Evolutionary conservation across 2,888 invertebrate genomes (phyloP), one percentile per base, ranked within the genome.

Genomic region (Hirtodrosophila duncani): DNA sequence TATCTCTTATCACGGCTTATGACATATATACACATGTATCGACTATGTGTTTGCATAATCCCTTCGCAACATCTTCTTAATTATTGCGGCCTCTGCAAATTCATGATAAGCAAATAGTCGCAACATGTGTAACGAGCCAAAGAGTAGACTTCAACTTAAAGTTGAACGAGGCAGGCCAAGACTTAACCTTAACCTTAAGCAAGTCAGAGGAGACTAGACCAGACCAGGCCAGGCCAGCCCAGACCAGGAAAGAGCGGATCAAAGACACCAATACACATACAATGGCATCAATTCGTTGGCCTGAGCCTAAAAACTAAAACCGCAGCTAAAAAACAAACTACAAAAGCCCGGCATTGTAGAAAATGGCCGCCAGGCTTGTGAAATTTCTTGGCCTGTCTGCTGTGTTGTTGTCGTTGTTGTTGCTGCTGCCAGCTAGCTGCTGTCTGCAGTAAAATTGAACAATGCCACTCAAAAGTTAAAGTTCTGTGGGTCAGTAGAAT

Each of bases 401-500:
- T 51, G 2, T 23, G 36, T 21, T 42, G 51, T 37, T 56, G 55
- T 14, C 42, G 53, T 44, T 56, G 64, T 30, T 50, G 46, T 37
- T 27, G 55, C 37, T 39, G 45, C 39, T 20, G 33, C 26, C 24
- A 30, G 33, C 27, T 48, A 34, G 26, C 17, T 24, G 17, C 48
- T 65, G 62, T 67, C 63, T 69, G 74, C 69, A 61, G 78, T 61
- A 42, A 78, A 72, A 74, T 74, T 81, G 81, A 75, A 81, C 81
- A 75, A 81, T 75, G 81, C 81, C 74, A 78, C 79, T 81, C 72
- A 55, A 82, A 83, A 82, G 82, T 81, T 84, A 83, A 84, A 83
- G 83, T 83, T 83, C 84, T 83, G 70, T 83, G 81, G 84, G 83
- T 83, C 83, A 83, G 83, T 84, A 83, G 84, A 83, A 80, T 82